Base-by-base conservation (phyloP, 2,888 invertebrate species). In the Serripes groenlandicus region DNA sequence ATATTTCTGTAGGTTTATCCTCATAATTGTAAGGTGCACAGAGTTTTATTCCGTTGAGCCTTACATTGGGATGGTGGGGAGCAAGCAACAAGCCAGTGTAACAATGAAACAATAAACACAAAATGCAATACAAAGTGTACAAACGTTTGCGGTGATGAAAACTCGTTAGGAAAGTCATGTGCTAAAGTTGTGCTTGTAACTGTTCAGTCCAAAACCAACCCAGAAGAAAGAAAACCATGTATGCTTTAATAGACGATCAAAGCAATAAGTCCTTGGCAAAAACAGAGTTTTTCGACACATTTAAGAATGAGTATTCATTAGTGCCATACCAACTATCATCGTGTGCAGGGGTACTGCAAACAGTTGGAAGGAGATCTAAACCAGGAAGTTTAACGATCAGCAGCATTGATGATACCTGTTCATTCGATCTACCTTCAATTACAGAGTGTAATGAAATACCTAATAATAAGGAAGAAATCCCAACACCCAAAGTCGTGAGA, bases 381-480 rank as follows among this genome's bases (percentile, higher is more conserved):
- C 81, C 69, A 21, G 21, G 35, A 58, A 81, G 66, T 15, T 78
- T 71, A 34, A 77, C 71, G 30, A 52, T 86, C 3, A 11, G 11
- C 18, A 42, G 42, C 18, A 3, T 84, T 7, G 81, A 87, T 60
- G 75, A 81, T 1, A 52, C n/a, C 32, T 18, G 18, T 0, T 30
- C 30, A 4, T 26, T 86, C 11, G 75, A 76, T 18, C 66, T 84
- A 4, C 87, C 86, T n/a, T 34, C 54, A 15, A 18, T 87, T 3
- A 78, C 83, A 18, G 87, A 87, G 60, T 86, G 88, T 62, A 30
- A 81, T n/a, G n/a, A 68, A 2, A 75, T 75, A 11, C 66, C 75
- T n/a, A 56, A 66, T 56, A 54, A 54, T 5, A 66, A 81, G 74
- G 37, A 75, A 26, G 86, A 84, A 21, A 83, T 84, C 4, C 76